phyloP scores from a whole-genome alignment of 2,113 vertebrate genomes.

The Cervus canadensis region DNA sequence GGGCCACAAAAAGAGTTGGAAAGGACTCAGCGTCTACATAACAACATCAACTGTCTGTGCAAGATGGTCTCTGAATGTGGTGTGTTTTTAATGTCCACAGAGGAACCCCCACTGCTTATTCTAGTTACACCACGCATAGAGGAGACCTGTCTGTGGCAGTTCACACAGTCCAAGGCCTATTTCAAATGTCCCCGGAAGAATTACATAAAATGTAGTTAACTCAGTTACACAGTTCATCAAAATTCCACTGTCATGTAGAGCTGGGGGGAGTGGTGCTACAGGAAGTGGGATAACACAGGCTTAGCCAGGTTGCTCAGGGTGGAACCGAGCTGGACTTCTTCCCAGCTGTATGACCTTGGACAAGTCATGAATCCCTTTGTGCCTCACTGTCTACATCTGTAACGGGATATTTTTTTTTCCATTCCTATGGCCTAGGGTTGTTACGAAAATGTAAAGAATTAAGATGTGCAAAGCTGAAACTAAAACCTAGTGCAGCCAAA shows the following conservation, averaged over 20 bases:
- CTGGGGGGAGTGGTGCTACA: neutral
- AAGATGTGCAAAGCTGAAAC: neutral
- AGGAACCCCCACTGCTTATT: neutral
- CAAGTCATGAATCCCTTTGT: neutral
- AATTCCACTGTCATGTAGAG: neutral
- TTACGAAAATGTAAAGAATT: neutral
- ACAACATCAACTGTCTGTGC: neutral
- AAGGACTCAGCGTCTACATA: neutral
- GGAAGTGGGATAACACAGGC: neutral
- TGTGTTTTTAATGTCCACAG: neutral
- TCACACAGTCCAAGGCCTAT: neutral
- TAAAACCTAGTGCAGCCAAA: neutral
- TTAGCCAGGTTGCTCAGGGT: neutral
- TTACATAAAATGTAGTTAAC: conserved; percentile 22
- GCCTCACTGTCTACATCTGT: neutral
- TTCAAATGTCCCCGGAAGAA: neutral
- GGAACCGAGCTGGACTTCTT: neutral
- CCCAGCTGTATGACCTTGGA: neutral
- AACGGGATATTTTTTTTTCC: neutral
- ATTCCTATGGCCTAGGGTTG: neutral
- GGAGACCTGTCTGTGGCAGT: neutral
- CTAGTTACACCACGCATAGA: neutral
- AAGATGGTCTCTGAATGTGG: neutral
- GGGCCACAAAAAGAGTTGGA: neutral
- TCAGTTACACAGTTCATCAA: neutral